A percentile compares a stretch with the other conserved stretches of the same genome.
phyloP scores from a whole-genome alignment of 2,888 invertebrate species.

The Serripes groenlandicus region DNA sequence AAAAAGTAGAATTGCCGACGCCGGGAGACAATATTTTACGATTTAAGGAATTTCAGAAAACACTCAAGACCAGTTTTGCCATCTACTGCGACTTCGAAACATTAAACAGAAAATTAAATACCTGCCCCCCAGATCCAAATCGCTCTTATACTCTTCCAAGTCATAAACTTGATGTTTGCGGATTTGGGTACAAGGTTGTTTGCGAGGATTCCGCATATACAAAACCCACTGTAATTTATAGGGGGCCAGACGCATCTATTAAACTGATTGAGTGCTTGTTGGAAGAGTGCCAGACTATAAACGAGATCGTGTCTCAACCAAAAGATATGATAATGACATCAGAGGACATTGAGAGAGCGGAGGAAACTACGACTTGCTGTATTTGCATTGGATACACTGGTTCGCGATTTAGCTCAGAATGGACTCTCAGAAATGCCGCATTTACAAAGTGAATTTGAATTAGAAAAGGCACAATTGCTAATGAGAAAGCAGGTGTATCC shows the following conservation, averaged over 20 bases:
- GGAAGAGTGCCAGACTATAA: conserved; percentile 33
- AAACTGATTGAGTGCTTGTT: conserved; percentile 25
- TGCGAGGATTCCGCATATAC: conserved; percentile 20
- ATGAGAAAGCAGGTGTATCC: conserved; percentile 82
- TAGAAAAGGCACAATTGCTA: conserved; percentile 30
- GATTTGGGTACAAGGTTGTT: conserved; percentile 31
- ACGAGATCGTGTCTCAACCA: conserved; percentile 24
- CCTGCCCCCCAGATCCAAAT: conserved; percentile 21
- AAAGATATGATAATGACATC: conserved; percentile 30
- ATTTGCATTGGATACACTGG: conserved; percentile 37
- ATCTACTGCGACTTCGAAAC: conserved; percentile 26
- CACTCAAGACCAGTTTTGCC: neutral
- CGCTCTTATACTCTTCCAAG: conserved; percentile 2
- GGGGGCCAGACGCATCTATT: neutral
- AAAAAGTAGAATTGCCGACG: conserved; percentile 9
- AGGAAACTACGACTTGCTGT: conserved; percentile 8
- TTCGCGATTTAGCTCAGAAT: conserved; percentile 41
- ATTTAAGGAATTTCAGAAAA: conserved; percentile 30
- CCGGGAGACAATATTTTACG: conserved; percentile 26
- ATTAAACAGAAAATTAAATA: neutral
- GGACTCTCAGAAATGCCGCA: conserved; percentile 36
- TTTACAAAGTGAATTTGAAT: conserved; percentile 33
- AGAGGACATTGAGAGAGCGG: conserved; percentile 51
- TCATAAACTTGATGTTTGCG: conserved; percentile 29
- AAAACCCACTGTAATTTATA: conserved; percentile 18